A percentile compares a stretch with the other conserved stretches of the same genome.
Evolutionary conservation across 2,113 vertebrate species (phyloP).

Genomic region (Muscicapa adusta): DNA sequence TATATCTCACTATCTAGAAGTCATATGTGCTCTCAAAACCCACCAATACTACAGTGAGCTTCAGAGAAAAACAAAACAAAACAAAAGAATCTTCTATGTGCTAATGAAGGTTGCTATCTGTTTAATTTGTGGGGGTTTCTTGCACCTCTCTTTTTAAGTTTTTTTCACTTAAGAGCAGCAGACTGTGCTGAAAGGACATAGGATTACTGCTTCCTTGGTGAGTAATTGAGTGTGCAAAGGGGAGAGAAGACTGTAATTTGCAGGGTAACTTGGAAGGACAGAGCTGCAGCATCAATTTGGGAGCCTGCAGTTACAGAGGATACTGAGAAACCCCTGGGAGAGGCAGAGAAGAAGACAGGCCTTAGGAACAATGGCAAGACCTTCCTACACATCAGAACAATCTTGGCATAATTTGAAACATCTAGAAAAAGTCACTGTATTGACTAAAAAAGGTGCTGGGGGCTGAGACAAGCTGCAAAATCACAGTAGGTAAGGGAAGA

Average conservation of each 20-base stretch:
- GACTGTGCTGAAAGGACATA: neutral
- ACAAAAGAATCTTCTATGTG: fast-evolving
- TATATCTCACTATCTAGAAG: neutral
- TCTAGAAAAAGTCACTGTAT: neutral
- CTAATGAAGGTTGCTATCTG: neutral
- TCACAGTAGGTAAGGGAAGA: neutral
- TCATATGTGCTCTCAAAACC: neutral
- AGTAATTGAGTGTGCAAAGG: neutral
- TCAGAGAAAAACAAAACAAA: neutral
- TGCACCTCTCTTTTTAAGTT: fast-evolving
- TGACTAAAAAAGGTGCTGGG: neutral
- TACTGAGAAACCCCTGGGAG: neutral
- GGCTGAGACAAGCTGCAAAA: neutral
- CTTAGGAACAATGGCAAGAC: neutral
- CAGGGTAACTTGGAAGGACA: neutral
- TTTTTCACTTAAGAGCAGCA: neutral
- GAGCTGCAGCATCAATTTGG: neutral
- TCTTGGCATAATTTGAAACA: neutral
- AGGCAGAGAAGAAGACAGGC: neutral
- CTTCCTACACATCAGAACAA: neutral
- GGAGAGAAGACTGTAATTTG: neutral
- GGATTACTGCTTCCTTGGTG: neutral
- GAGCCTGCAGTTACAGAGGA: neutral
- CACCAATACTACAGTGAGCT: neutral
- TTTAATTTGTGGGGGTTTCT: neutral